Evolutionary conservation across 2,888 invertebrate species (phyloP), one percentile per base, ranked within the genome.

Genomic region (Oxycera nigricornis): DNA sequence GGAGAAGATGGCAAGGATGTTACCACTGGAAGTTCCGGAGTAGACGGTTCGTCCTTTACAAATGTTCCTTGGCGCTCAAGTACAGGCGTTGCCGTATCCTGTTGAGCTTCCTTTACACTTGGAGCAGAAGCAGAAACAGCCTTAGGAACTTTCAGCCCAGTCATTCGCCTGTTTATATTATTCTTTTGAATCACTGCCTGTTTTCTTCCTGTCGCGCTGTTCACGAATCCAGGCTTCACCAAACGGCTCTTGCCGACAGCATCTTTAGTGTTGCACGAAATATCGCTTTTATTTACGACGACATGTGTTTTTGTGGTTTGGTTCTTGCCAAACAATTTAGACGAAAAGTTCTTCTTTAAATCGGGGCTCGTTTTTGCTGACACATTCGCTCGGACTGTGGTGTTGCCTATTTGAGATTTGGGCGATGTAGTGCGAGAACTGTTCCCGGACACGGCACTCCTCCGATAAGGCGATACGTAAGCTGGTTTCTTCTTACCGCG

Each of bases 21-120:
- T 24, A 85, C 85, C 46, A 84, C 79, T n/a, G 85, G 86, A 72
- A 85, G 82, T 67, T 82, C 82, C 1, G 81, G 78, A 62, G 81
- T 81, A 17, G 83, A 82, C 0, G 88, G 87, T 78, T 94, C 94
- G 79, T 96, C 95, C 85, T 96, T 96, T 0, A 95, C 94, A 82
- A 97, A 97, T 0, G 97, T 97, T 14, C 95, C 95, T 84, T 97
- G 96, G 30, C 96, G 88, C 78, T 93, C 93, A 39, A 93, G 83
- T 0, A 89, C 88, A 0, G 88, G 20, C 1, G 74, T 28, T 26
- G 76, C 31, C 39, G 77, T 17, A 17, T 72, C 80, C 78, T 80
- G 11, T 85, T 11, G 79, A 76, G 1, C 82, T 79, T 75, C 81
- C 82, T 2, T 81, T 75, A 20, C 80, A 26, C 30, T 67, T 30